phyloP scores from a whole-genome alignment of 2,113 vertebrate species.

The Melanotaenia duboulayi region DNA sequence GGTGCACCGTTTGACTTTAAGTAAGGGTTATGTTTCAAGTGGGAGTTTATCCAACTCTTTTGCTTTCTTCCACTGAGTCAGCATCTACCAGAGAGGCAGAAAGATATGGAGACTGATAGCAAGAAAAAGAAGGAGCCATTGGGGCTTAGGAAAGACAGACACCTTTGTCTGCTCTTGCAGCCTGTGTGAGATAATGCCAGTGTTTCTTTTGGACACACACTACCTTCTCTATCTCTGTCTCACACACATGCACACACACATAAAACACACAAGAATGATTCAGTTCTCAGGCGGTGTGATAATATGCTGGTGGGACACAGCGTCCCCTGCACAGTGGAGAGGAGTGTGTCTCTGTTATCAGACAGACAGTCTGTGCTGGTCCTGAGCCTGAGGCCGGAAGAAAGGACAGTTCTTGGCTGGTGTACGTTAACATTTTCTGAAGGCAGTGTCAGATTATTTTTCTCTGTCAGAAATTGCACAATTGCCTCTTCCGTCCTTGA shows the following conservation, averaged over 20 bases:
- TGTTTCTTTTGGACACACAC: constrained; percentile 46
- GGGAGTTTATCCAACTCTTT: constrained; percentile 48
- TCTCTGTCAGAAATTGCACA: constrained; percentile 25
- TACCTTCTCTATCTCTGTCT: constrained; percentile 20
- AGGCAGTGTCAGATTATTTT: constrained; percentile 11
- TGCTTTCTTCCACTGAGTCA: constrained; percentile 65
- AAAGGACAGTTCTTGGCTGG: constrained; percentile 35
- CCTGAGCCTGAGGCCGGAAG: constrained; percentile 53
- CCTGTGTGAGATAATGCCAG: constrained; percentile 45
- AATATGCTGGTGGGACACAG: constrained; percentile 51
- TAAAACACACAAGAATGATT: constrained; percentile 52
- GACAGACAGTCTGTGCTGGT: constrained; percentile 64
- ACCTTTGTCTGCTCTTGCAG: constrained; percentile 61
- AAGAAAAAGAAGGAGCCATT: constrained; percentile 23
- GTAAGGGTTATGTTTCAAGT: constrained; percentile 41
- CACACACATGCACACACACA: constrained; percentile 22
- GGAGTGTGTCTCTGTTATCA: constrained; percentile 62
- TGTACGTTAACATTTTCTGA: constrained; percentile 19
- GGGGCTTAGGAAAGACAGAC: constrained; percentile 47
- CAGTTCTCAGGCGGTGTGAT: constrained; percentile 66
- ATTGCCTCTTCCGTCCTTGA: constrained; percentile 33
- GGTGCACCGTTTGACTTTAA: constrained; percentile 15
- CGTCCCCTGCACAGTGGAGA: constrained; percentile 52
- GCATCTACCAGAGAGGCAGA: constrained; percentile 45
- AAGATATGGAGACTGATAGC: constrained; percentile 41